Conservation (phyloP, 1,140 invertebrate species). For the Drepana arcuata region DNA sequence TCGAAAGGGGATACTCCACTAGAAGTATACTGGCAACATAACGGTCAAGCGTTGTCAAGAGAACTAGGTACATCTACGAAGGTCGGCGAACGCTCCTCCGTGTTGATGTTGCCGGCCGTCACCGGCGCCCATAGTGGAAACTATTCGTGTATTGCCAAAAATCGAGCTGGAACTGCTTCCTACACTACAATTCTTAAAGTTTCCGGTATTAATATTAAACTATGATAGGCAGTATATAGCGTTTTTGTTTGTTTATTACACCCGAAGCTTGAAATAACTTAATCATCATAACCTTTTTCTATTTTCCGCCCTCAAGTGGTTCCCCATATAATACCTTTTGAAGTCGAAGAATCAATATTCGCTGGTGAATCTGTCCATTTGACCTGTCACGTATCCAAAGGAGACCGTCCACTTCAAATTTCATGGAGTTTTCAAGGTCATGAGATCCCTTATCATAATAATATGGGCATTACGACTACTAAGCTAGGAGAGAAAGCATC, state of each 20-base stretch:
- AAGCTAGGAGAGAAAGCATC: conserved; percentile 84
- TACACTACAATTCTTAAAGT: conserved; percentile 79
- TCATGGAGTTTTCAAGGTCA: conserved; percentile 74
- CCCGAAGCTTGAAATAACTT: conserved; percentile 7
- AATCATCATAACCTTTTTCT: too few species aligned
- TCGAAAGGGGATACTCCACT: conserved; percentile 82
- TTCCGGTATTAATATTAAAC: conserved; percentile 73
- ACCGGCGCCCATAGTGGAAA: conserved; percentile 76
- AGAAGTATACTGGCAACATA: conserved; percentile 80
- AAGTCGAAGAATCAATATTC: conserved; percentile 78
- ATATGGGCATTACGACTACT: conserved; percentile 78
- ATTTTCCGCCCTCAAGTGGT: conserved; percentile 56
- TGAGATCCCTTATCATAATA: conserved; percentile 73
- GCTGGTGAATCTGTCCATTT: conserved; percentile 80
- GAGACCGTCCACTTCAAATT: conserved; percentile 79
- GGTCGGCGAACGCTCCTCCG: conserved; percentile 60
- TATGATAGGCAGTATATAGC: conserved; percentile 12
- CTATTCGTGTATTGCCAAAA: conserved; percentile 78
- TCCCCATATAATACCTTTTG: conserved; percentile 78
- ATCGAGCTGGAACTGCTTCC: conserved; percentile 76
- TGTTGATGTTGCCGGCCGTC: conserved; percentile 56
- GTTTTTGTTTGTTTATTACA: conserved; percentile 10
- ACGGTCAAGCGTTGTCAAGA: conserved; percentile 71
- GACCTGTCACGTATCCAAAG: conserved; percentile 80
- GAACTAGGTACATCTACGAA: conserved; percentile 63